Evolutionary conservation across 1,140 invertebrate genomes (phyloP).

Genomic region (Matsumurasca onukii): DNA sequence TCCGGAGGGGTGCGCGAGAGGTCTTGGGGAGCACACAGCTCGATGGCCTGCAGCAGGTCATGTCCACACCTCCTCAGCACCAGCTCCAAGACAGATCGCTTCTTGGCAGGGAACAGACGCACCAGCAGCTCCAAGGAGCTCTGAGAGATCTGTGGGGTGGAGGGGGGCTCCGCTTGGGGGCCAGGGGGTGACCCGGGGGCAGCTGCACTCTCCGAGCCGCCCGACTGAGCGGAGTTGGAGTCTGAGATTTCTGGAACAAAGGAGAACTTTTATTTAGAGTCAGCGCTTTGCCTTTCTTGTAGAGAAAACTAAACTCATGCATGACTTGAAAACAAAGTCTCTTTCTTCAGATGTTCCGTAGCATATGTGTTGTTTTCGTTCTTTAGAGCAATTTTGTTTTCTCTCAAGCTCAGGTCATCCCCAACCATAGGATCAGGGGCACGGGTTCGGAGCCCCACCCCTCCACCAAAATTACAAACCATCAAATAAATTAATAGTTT

Average conservation of each 20-base stretch:
- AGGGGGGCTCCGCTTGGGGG: neutral
- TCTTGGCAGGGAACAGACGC: conserved; percentile 84
- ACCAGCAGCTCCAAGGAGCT: conserved; percentile 77
- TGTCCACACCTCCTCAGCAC: conserved; percentile 83
- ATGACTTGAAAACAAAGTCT: too few species aligned
- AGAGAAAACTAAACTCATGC: too few species aligned
- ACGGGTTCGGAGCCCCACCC: too few species aligned
- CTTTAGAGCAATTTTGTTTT: too few species aligned
- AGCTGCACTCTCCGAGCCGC: neutral
- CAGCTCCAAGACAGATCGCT: conserved; percentile 81
- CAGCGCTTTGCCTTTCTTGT: too few species aligned
- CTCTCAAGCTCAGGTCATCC: too few species aligned
- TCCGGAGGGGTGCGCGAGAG: neutral
- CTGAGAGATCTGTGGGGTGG: conserved; percentile 17
- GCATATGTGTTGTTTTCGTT: too few species aligned
- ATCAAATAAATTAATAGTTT: too few species aligned
- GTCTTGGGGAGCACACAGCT: conserved; percentile 50
- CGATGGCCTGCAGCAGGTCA: conserved; percentile 78
- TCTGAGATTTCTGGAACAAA: conserved; percentile 11
- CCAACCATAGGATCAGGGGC: too few species aligned
- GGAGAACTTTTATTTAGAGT: too few species aligned
- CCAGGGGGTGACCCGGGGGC: neutral
- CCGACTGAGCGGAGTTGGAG: conserved; percentile 6
- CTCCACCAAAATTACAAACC: too few species aligned
- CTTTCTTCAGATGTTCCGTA: too few species aligned